Base-by-base conservation (phyloP, 2,113 vertebrate genomes). In the Conger conger region DNA sequence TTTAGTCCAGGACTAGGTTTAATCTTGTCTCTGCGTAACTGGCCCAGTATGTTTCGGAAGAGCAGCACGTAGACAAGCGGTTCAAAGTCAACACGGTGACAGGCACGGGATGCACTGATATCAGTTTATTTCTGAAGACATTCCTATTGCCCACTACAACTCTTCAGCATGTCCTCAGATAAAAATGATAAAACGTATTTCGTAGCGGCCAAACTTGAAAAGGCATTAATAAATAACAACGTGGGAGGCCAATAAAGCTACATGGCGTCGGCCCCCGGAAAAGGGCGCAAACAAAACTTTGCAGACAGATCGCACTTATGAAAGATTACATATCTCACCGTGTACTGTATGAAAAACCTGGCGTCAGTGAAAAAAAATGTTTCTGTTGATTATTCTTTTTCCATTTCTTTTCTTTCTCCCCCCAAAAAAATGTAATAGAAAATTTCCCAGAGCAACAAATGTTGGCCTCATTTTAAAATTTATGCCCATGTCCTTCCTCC, bases 401-500 rank as follows among this genome's bases (percentile, higher is more conserved):
- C 23, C 23, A 4, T 63, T 63, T 63, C 23, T 27, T 63, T 63
- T 27, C 4, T 33, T 68, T n/a, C 9, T n/a, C 60, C 60, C 4
- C 45, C 45, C 45, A 8, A 50, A 50, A 73, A 73, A 73, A 73
- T 73, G n/a, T 73, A 33, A 73, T 73, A 73, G 68, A 73, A 73
- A 73, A 30, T 73, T 73, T 73, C 68, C 68, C 27, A 33, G 68
- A 73, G 68, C n/a, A 73, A 73, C n/a, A 73, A 73, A 73, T 13
- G 68, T 33, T 73, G 68, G 68, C 68, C 68, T 73, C 68, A 73
- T 73, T 73, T 73, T 73, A 73, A 73, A 73, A 73, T 73, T 73
- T 73, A 73, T 73, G 68, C n/a, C 68, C 68, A 73, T 73, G 68
- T 73, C 68, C 68, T 73, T 73, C n/a, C 68, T 73, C 68, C 68